Evolutionary conservation across 2,113 vertebrate species (phyloP), one percentile per base, ranked within the genome.

Genomic region (Scomber scombrus): DNA sequence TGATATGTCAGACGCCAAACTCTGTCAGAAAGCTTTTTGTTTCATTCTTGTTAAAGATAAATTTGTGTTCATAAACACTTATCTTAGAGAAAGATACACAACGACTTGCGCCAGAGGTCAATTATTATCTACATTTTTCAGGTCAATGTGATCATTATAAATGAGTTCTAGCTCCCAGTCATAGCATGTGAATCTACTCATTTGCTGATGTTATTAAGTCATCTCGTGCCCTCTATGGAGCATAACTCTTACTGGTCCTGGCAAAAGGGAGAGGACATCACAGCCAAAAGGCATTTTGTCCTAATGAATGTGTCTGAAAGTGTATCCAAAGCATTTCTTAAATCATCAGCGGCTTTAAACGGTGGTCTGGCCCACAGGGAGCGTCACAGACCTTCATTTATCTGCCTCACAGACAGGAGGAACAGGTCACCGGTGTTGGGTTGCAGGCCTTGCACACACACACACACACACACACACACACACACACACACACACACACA

Each of bases 301-400:
- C 1, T 90, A 67, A 83, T 88, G 81, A 89, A 86, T 88, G 79
- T 58, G 75, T 85, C 81, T 81, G 56, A 54, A 70, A 85, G 75
- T 60, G 52, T 85, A 84, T 86, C 86, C 79, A 83, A 78, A 65
- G 82, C 46, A 51, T 89, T 85, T 78, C 52, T 81, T 80, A 86
- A 86, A 88, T 88, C 67, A 65, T 81, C 66, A 54, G 46, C 4
- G 65, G 26, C 75, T 82, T 82, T 54, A 71, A 78, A 80, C 71
- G 64, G 64, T 40, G 68, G 71, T 83, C 51, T 81, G 54, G 72
- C 29, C 75, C 47, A 78, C 60, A 45, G 51, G 29, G 70, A 84
- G 51, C n/a, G 1, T 50, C 49, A 46, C 6, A 19, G 80, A 61
- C 71, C 19, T 49, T 75, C 69, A 73, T 80, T 65, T 62, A 65